Evolutionary conservation across 2,797 vertebrate genomes (phyloP).

Genomic region (Anguilla anguilla): DNA sequence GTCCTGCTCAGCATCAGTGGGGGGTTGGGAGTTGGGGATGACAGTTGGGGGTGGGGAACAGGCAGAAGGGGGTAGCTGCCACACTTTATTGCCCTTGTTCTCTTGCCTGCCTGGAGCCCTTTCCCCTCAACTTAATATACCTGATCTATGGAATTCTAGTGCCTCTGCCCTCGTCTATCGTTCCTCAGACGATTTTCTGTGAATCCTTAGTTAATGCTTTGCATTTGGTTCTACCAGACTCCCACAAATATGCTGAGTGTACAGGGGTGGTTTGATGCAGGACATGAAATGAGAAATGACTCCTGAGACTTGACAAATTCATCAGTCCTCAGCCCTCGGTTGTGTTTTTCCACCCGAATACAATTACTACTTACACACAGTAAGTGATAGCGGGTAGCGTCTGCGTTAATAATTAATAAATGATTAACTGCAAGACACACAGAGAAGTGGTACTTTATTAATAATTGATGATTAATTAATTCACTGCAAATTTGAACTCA

Average conservation of each 20-base stretch:
- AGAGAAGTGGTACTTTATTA: constrained; percentile 5
- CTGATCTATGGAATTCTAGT: not conserved
- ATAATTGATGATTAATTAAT: constrained; percentile 16
- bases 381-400: not conserved
- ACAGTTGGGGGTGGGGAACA: constrained; percentile 38
- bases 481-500: not conserved
- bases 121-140: constrained; percentile 16
- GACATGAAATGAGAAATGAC: constrained; percentile 1
- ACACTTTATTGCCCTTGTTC: constrained; percentile 61
- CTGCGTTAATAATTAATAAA: not conserved
- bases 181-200: not conserved
- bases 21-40: constrained; percentile 45
- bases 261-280: not conserved
- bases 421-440: constrained; percentile 16
- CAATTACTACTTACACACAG: not conserved
- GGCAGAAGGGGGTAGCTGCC: constrained; percentile 24
- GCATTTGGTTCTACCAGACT: not conserved
- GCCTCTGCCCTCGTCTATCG: not conserved
- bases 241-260: not conserved
- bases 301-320: not conserved
- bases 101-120: constrained; percentile 49
- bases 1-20: constrained; percentile 62
- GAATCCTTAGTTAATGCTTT: not conserved
- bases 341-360: not conserved
- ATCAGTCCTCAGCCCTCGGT: not conserved